Percentiles rank a stretch among this genome's conserved stretches.
phyloP scores from a whole-genome alignment of 2,888 invertebrate genomes.

The Hoplodrina blanda region DNA sequence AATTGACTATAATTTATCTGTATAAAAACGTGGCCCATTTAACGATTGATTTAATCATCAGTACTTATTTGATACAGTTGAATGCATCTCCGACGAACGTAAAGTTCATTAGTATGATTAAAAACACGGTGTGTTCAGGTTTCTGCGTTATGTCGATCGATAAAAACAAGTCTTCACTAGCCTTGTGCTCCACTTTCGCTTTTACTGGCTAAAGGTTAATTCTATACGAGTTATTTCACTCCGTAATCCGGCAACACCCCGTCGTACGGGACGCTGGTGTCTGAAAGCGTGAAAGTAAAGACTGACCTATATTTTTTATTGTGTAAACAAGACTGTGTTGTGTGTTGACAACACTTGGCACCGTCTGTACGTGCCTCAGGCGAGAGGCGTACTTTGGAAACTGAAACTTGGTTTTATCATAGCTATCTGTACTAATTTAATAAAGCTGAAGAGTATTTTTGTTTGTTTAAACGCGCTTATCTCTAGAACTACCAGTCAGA shows the following conservation, averaged over 20 bases:
- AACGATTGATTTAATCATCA: slow-evolving; percentile 13
- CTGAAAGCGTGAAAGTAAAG: slow-evolving; percentile 57
- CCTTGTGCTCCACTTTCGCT: slow-evolving; percentile 79
- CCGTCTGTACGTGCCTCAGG: slow-evolving; percentile 41
- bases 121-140: slow-evolving; percentile 64
- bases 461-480: too few species aligned
- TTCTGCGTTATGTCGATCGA: slow-evolving; percentile 70
- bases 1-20: slow-evolving; percentile 21
- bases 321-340: slow-evolving; percentile 59
- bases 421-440: slow-evolving; percentile 1
- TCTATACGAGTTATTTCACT: slow-evolving; percentile 66
- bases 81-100: slow-evolving; percentile 37
- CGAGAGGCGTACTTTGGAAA: slow-evolving; percentile 2
- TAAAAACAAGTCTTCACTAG: slow-evolving; percentile 73
- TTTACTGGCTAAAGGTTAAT: slow-evolving; percentile 75
- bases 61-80: slow-evolving; percentile 18
- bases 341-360: slow-evolving; percentile 59
- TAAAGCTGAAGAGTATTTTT: too few species aligned
- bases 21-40: slow-evolving; percentile 3
- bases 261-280: slow-evolving; percentile 47
- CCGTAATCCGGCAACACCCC: slow-evolving; percentile 54
- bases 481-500: too few species aligned
- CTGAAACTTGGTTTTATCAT: slow-evolving; percentile 36
- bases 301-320: slow-evolving; percentile 64
- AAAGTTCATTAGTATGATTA: slow-evolving; percentile 59